A percentile compares a stretch with the other conserved stretches of the same genome.
phyloP scores from a whole-genome alignment of 2,113 vertebrate genomes.

The Trinectes maculatus region DNA sequence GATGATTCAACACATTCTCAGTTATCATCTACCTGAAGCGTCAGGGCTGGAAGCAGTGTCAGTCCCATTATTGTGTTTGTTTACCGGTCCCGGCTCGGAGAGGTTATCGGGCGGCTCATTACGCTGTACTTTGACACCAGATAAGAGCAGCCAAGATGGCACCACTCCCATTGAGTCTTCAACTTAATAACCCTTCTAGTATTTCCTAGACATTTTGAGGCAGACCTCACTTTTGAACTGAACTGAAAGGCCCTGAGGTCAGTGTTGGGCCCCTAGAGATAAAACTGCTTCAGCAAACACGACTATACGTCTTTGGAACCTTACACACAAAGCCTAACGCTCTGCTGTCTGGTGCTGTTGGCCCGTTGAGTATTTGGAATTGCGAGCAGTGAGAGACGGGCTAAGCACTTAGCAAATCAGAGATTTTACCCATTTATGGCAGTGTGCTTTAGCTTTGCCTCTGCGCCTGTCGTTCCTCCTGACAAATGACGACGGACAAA shows the following conservation, averaged over 20 bases:
- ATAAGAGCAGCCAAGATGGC: constrained; percentile 38
- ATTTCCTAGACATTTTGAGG: background rate
- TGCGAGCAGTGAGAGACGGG: background rate
- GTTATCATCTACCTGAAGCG: background rate
- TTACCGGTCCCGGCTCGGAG: background rate
- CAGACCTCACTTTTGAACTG: constrained; percentile 1
- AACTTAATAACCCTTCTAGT: constrained; percentile 18
- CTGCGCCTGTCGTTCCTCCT: constrained; percentile 14
- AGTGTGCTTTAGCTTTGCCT: constrained; percentile 15
- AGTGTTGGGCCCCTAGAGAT: background rate
- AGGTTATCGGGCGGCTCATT: constrained; percentile 15
- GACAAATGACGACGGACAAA: constrained; percentile 8
- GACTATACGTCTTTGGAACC: background rate
- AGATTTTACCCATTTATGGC: constrained; percentile 57
- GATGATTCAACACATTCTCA: constrained; percentile 12
- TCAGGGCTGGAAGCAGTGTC: background rate
- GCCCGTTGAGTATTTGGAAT: constrained; percentile 2
- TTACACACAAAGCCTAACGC: background rate
- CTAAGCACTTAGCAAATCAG: constrained; percentile 4
- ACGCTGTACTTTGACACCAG: constrained; percentile 62
- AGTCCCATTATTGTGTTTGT: background rate
- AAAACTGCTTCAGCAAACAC: background rate
- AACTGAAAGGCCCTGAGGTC: background rate
- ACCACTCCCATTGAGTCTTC: constrained; percentile 14
- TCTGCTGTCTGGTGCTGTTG: background rate